Conservation (phyloP, 2,888 invertebrate genomes). For the Diadromus collaris region DNA sequence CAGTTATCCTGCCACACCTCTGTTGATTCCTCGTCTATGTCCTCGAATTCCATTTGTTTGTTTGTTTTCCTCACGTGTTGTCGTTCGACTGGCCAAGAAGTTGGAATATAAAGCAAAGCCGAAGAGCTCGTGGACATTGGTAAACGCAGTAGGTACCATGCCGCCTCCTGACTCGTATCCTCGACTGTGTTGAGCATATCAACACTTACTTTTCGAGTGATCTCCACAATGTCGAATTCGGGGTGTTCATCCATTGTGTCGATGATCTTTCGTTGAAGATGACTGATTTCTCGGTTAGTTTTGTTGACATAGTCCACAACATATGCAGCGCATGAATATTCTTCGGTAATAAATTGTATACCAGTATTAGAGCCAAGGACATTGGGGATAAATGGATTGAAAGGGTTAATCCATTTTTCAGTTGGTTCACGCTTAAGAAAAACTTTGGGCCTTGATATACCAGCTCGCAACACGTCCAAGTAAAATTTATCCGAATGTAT, state of each 20-base stretch:
- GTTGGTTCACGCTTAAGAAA: slow-evolving; percentile 50
- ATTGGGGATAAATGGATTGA: slow-evolving; percentile 56
- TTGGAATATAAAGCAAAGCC: slow-evolving; percentile 64
- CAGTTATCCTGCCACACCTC: slow-evolving; percentile 78
- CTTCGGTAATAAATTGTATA: slow-evolving; percentile 61
- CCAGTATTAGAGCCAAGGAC: slow-evolving; percentile 61
- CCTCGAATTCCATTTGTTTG: slow-evolving; percentile 67
- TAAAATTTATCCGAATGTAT: slow-evolving; percentile 51
- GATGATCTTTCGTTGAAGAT: slow-evolving; percentile 57
- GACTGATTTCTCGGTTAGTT: slow-evolving; percentile 59
- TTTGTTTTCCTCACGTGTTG: slow-evolving; percentile 71
- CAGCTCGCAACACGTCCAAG: slow-evolving; percentile 61
- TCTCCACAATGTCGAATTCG: slow-evolving; percentile 68
- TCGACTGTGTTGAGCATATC: too few species aligned
- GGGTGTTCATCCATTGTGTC: slow-evolving; percentile 67
- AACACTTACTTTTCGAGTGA: slow-evolving; percentile 69
- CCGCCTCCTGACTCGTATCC: slow-evolving; percentile 77
- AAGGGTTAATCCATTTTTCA: slow-evolving; percentile 56
- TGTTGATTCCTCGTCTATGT: slow-evolving; percentile 37
- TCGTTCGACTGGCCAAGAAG: slow-evolving; percentile 73
- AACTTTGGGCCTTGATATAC: slow-evolving; percentile 47
- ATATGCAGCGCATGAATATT: slow-evolving; percentile 61
- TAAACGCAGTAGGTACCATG: slow-evolving; percentile 77
- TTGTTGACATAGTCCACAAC: slow-evolving; percentile 61
- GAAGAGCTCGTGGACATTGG: slow-evolving; percentile 76